These are phyloP conservation scores for Syrista parreyssii DNA, from an alignment of 2,888 invertebrate species.

Conservation along the genomic window DNA sequence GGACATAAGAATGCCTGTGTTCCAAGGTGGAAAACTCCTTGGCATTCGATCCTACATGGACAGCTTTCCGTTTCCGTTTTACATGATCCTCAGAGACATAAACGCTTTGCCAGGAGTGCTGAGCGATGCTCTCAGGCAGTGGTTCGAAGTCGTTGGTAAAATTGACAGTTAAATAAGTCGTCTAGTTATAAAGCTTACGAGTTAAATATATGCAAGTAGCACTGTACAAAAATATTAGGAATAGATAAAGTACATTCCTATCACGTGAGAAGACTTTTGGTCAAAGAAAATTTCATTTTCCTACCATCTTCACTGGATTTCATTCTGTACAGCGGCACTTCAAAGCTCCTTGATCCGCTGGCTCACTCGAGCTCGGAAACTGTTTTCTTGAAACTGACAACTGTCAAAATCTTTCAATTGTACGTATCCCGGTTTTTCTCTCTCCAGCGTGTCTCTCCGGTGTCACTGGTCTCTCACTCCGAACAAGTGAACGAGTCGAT, in stretches of 20 bases:
- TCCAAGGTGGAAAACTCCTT: constrained; percentile 71
- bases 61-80: constrained; percentile 97
- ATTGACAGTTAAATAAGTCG: constrained; percentile 45
- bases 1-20: constrained; percentile 85
- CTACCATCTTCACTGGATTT: neutral
- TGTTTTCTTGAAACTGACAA: too few relatives aligned
- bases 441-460: too few relatives aligned
- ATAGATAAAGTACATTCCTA: neutral
- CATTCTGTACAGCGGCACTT: too few relatives aligned
- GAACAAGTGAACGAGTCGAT: neutral
- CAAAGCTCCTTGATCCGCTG: too few relatives aligned
- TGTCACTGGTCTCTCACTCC: too few relatives aligned
- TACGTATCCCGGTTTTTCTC: too few relatives aligned
- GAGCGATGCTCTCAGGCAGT: constrained; percentile 96
- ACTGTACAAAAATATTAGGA: neutral
- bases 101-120: constrained; percentile 88
- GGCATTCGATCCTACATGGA: constrained; percentile 89
- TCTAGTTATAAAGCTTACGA: neutral
- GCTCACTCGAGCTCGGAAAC: too few relatives aligned
- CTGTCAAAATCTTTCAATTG: too few relatives aligned
- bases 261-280: neutral
- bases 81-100: constrained; percentile 92
- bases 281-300: neutral
- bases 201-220: neutral
- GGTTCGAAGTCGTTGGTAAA: constrained; percentile 95